phyloP scores from a whole-genome alignment of 2,797 vertebrate genomes.

The Amniataba percoides region DNA sequence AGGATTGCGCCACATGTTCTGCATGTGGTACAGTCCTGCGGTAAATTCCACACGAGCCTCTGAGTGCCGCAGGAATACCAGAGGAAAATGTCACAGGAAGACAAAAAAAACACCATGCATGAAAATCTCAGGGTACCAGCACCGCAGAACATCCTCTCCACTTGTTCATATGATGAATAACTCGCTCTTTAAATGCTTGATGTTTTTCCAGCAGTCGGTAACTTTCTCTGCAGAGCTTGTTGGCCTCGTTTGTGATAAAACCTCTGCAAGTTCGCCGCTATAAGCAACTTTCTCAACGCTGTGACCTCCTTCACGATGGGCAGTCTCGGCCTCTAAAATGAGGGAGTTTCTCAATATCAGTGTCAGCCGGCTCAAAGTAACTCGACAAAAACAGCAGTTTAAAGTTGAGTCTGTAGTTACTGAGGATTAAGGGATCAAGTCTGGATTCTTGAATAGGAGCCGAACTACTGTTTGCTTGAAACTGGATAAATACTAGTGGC shows the following conservation, averaged over 20 bases:
- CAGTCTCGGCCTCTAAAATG: neutral
- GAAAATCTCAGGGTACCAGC: neutral
- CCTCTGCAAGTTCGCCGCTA: neutral
- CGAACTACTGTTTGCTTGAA: conserved; percentile 26
- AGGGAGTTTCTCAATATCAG: neutral
- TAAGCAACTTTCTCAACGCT: neutral
- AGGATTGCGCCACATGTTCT: conserved; percentile 7
- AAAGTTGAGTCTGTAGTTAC: conserved; percentile 22
- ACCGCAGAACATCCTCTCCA: neutral
- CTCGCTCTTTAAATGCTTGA: neutral
- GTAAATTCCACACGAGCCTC: conserved; percentile 20
- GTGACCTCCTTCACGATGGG: neutral
- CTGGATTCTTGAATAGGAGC: conserved; percentile 20
- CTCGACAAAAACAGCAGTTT: conserved; percentile 28
- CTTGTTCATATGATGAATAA: neutral
- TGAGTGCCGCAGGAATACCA: neutral
- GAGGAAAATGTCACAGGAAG: neutral
- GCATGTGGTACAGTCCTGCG: conserved; percentile 20
- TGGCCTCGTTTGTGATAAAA: neutral
- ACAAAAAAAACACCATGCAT: conserved; percentile 5
- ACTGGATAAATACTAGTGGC: conserved; percentile 21
- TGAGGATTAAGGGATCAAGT: conserved; percentile 38
- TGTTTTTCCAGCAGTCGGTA: neutral
- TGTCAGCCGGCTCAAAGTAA: neutral
- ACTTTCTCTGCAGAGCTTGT: neutral